phyloP scores from a whole-genome alignment of 2,888 invertebrate genomes.

The Exocentrus adspersus region DNA sequence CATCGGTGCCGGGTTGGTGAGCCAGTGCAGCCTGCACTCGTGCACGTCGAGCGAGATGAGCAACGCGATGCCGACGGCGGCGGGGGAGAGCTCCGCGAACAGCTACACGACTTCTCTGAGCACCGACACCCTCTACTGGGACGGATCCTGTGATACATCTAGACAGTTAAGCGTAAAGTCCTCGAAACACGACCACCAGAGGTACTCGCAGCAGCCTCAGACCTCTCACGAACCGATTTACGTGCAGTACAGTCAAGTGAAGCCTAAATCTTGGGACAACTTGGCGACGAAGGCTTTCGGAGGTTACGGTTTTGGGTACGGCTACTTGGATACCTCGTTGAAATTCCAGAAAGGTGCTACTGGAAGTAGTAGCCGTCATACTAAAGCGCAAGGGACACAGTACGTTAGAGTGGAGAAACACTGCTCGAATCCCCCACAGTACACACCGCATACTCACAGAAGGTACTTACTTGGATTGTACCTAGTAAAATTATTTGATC shows the following conservation, averaged over 20 bases:
- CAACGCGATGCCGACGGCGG: conserved; percentile 67
- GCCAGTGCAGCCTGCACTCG: conserved; percentile 84
- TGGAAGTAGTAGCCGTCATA: conserved; percentile 32
- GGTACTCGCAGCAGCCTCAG: conserved; percentile 53
- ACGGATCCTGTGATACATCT: conserved; percentile 63
- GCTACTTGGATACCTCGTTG: conserved; percentile 75
- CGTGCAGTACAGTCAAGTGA: conserved; percentile 65
- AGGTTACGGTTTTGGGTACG: conserved; percentile 88
- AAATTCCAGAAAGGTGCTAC: conserved; percentile 48
- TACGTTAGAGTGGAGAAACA: conserved; percentile 54
- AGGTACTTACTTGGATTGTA: conserved; percentile 41
- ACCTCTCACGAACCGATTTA: conserved; percentile 61
- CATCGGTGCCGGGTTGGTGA: conserved; percentile 75
- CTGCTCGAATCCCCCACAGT: conserved; percentile 51
- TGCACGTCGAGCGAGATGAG: conserved; percentile 82
- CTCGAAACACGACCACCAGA: conserved; percentile 64
- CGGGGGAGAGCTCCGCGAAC: conserved; percentile 76
- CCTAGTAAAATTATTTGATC: no score
- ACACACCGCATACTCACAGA: conserved; percentile 65
- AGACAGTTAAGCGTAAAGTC: conserved; percentile 63
- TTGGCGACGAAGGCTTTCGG: conserved; percentile 86
- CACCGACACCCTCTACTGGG: conserved; percentile 89
- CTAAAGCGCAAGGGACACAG: conserved; percentile 50
- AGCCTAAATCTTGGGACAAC: conserved; percentile 93
- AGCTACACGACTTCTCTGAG: conserved; percentile 88